A percentile compares a stretch with the other conserved stretches of the same genome.
Conservation (phyloP, 2,797 vertebrate genomes). For the Vultur gryphus region DNA sequence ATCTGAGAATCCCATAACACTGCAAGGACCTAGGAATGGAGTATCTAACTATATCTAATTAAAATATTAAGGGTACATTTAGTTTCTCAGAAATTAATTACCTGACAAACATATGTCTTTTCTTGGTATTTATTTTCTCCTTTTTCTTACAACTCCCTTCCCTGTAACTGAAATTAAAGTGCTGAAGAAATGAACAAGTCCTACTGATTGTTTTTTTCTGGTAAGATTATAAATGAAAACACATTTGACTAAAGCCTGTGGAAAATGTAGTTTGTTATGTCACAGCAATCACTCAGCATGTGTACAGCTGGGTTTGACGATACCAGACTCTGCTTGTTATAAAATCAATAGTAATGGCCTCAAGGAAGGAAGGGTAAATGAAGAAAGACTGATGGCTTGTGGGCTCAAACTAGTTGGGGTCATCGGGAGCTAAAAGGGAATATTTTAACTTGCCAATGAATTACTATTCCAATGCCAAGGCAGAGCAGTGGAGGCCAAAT, state of each 20-base stretch:
- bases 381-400: background rate
- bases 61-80: background rate
- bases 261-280: constrained; percentile 11
- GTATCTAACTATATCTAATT: background rate
- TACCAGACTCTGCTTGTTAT: background rate
- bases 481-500: background rate
- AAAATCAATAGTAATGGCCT: constrained; percentile 16
- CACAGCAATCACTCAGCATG: background rate
- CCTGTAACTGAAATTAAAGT: background rate
- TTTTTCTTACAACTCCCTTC: background rate
- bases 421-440: background rate
- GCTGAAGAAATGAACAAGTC: background rate
- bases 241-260: background rate
- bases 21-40: background rate
- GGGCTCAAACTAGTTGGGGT: background rate
- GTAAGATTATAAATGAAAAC: background rate
- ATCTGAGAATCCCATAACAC: background rate
- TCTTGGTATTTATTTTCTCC: background rate
- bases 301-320: background rate
- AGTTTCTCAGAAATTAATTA: background rate
- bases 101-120: background rate
- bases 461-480: background rate
- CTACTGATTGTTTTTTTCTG: background rate
- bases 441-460: background rate
- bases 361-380: background rate